phyloP scores from a whole-genome alignment of 2,113 vertebrate species.

The Microtus richardsoni region DNA sequence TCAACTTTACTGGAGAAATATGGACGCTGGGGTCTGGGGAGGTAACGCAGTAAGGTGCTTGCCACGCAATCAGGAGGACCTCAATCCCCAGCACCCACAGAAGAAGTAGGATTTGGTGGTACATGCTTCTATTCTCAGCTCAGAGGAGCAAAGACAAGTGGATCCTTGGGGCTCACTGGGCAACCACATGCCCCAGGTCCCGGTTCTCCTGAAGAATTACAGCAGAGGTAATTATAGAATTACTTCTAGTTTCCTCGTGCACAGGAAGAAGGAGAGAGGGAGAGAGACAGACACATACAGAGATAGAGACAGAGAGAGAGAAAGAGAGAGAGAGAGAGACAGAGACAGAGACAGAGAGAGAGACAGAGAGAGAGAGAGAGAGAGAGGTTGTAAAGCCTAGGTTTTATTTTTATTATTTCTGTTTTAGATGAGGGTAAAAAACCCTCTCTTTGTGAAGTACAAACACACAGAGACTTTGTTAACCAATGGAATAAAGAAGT shows the following conservation, averaged over 20 bases:
- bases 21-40: not conserved
- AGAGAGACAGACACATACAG: no score
- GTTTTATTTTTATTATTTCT: not conserved
- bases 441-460: not conserved
- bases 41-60: not conserved
- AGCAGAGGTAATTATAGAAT: not conserved
- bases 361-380: no score
- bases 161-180: no score
- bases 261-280: not conserved
- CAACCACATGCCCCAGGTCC: not conserved
- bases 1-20: not conserved
- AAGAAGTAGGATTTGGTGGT: not conserved
- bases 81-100: not conserved
- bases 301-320: rapidly evolving
- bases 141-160: no score
- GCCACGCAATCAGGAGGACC: rapidly evolving
- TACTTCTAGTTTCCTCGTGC: not conserved
- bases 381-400: rapidly evolving
- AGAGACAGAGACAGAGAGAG: no score
- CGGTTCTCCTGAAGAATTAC: not conserved
- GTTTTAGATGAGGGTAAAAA: not conserved
- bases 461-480: not conserved
- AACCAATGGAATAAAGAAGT: not conserved
- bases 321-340: no score
- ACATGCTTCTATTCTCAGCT: not conserved